Percentiles rank a stretch among this genome's conserved stretches.
Conservation (phyloP, 2,888 invertebrate species). For the Epistrophella euchroma region DNA sequence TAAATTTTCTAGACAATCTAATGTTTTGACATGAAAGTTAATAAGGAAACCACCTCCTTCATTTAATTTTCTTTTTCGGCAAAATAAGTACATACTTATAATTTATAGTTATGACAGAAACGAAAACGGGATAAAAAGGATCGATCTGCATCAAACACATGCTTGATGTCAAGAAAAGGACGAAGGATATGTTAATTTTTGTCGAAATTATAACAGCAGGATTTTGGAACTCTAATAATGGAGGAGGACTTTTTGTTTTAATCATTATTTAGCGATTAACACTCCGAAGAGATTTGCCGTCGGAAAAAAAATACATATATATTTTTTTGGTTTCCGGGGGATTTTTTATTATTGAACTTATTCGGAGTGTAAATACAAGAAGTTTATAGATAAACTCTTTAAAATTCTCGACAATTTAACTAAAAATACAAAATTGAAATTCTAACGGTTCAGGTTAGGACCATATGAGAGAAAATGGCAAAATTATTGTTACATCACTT, state of each 20-base stretch:
- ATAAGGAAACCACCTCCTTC: constrained; percentile 66
- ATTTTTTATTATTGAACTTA: no score
- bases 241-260: neutral
- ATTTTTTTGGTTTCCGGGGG: no score
- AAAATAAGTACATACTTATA: constrained; percentile 1
- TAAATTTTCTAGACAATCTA: constrained; percentile 75
- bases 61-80: constrained; percentile 28
- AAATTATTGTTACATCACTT: no score
- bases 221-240: neutral
- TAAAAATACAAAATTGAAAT: no score
- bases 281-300: neutral
- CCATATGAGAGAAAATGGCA: no score
- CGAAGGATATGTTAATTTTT: constrained; percentile 12
- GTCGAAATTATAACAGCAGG: constrained; percentile 69
- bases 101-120: constrained; percentile 52
- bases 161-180: constrained; percentile 25
- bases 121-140: constrained; percentile 32
- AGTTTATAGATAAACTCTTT: no score
- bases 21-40: constrained; percentile 73
- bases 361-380: no score
- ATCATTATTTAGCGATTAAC: neutral
- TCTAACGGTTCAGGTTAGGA: no score
- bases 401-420: no score
- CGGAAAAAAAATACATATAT: no score
- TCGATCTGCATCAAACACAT: constrained; percentile 66